Evolutionary conservation across 1,140 invertebrate species (phyloP).

Genomic region (Dreissena rostriformis): DNA sequence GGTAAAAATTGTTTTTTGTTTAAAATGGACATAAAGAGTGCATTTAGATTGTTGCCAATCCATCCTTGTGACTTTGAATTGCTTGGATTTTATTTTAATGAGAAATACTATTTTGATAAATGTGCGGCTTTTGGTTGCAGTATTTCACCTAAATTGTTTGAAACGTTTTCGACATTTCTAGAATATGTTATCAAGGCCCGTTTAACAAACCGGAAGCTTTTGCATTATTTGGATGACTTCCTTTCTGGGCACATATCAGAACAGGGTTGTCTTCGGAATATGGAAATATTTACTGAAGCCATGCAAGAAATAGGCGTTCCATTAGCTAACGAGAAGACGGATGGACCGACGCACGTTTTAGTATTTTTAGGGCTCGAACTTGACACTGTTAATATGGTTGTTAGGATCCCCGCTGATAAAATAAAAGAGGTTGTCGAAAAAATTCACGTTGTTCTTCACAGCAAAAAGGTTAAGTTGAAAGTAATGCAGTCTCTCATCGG

Average conservation of each 20-base stretch:
- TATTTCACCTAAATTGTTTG: conserved; percentile 11
- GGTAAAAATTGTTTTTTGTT: conserved; percentile 4
- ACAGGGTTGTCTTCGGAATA: background rate
- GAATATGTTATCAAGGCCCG: background rate
- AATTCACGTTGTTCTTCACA: background rate
- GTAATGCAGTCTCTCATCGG: conserved; percentile 50
- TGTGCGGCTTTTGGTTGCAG: conserved; percentile 9
- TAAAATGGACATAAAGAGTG: conserved; percentile 39
- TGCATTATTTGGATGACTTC: conserved; percentile 42
- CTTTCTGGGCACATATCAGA: background rate
- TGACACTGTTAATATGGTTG: conserved; percentile 6
- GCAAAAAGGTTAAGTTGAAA: background rate
- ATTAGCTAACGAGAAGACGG: conserved; percentile 36
- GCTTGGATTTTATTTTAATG: conserved; percentile 39
- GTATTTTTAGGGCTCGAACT: conserved; percentile 28
- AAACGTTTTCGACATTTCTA: conserved; percentile 31
- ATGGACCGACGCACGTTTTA: conserved; percentile 22
- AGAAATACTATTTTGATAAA: conserved; percentile 47
- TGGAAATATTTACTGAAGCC: conserved; percentile 15
- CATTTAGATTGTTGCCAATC: conserved; percentile 35
- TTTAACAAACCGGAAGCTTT: background rate
- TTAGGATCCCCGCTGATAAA: conserved; percentile 18
- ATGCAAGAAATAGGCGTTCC: conserved; percentile 19
- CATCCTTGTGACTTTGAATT: conserved; percentile 24
- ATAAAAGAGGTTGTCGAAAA: conserved; percentile 12